A percentile compares a stretch with the other conserved stretches of the same genome.
Conservation (phyloP, 2,113 vertebrate species). For the Sitta europaea region DNA sequence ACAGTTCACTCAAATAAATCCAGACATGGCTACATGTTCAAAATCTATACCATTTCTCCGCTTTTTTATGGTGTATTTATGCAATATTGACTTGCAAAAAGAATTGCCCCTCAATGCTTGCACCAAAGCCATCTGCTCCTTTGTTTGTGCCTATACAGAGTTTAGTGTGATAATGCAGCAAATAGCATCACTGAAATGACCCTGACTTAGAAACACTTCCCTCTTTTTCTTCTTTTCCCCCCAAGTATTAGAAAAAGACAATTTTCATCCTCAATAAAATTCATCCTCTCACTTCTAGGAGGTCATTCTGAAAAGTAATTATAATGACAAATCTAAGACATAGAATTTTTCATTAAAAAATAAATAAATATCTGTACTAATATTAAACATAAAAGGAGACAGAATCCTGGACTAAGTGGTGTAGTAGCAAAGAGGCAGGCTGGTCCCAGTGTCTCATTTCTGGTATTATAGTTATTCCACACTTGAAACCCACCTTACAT, state of each 20-base stretch:
- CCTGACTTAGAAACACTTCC: not conserved
- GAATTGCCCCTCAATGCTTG: not conserved
- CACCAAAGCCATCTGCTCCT: not conserved
- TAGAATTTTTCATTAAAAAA: not conserved
- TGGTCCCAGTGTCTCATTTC: not conserved
- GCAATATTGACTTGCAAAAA: not conserved
- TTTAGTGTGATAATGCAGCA: not conserved
- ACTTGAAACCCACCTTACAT: not conserved
- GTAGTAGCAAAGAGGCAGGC: not conserved
- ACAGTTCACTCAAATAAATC: not conserved
- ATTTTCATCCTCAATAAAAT: not conserved
- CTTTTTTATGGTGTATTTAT: not conserved
- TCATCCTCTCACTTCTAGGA: not conserved
- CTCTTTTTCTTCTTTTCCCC: fast-evolving
- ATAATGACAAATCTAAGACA: not conserved
- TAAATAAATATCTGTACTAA: not conserved
- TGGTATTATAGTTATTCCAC: not conserved
- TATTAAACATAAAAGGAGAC: not conserved
- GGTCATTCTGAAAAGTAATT: not conserved
- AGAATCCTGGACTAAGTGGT: not conserved
- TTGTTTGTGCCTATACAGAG: not conserved
- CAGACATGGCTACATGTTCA: not conserved
- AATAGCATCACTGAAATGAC: not conserved
- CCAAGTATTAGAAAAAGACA: not conserved
- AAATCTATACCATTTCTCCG: not conserved